These are phyloP conservation scores for Stenopsyche tienmushanensis DNA, from an alignment of 1,140 invertebrate species.

Conservation along the genomic window DNA sequence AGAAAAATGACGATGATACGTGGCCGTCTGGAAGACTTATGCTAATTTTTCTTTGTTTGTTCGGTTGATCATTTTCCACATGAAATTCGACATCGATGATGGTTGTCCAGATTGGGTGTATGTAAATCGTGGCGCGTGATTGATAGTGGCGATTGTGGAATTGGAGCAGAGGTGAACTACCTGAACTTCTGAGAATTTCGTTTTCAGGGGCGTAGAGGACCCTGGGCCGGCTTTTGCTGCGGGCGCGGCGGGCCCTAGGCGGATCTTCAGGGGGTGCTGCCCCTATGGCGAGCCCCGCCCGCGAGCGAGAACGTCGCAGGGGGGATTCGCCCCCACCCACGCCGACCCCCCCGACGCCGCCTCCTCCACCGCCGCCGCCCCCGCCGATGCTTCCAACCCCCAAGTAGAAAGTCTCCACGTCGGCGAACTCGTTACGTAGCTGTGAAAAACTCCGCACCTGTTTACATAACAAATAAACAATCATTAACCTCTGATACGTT, in stretches of 20 bases:
- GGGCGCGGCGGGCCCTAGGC: constrained; percentile 59
- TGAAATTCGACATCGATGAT: no score
- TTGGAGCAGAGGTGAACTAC: no score
- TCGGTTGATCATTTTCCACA: no score
- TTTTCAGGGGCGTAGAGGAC: constrained; percentile 77
- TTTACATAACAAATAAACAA: no score
- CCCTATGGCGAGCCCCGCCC: constrained; percentile 44
- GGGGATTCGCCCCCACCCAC: constrained; percentile 49
- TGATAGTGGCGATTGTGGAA: no score
- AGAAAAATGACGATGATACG: no score
- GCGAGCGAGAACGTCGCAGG: constrained; percentile 56
- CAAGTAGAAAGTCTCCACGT: constrained; percentile 88
- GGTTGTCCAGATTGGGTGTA: no score
- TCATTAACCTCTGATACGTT: no score
- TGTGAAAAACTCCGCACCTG: constrained; percentile 90
- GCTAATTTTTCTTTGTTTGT: no score
- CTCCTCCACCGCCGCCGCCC: constrained; percentile 42
- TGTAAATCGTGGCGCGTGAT: no score
- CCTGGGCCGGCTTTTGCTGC: constrained; percentile 79
- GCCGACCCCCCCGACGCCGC: constrained; percentile 45
- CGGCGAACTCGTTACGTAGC: constrained; percentile 85
- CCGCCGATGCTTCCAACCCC: constrained; percentile 59
- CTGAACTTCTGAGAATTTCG: constrained; percentile 73
- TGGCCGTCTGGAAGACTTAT: no score
- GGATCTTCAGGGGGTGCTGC: constrained; percentile 22